Conservation (phyloP, 2,888 invertebrate genomes). For the Stenodema calcarata region DNA sequence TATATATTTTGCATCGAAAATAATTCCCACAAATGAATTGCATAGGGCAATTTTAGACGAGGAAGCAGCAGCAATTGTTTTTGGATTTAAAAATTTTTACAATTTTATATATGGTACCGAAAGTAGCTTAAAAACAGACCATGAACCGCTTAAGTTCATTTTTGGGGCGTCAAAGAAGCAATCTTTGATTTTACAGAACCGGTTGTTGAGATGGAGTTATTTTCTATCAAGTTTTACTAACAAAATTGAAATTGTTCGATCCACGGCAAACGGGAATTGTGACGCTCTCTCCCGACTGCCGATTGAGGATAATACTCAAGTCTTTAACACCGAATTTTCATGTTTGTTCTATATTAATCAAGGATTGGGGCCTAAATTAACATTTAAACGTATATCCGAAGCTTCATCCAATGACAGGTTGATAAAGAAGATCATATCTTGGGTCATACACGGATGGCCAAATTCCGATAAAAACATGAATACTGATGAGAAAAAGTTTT, state of each 20-base stretch:
- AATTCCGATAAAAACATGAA: background rate
- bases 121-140: slow-evolving; percentile 13
- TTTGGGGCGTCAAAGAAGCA: background rate
- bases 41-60: no score
- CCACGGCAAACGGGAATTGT: slow-evolving; percentile 2
- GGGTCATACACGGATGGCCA: background rate
- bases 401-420: background rate
- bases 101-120: background rate
- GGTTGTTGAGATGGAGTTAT: slow-evolving; percentile 1
- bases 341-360: background rate
- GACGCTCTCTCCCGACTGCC: slow-evolving; percentile 18
- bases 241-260: background rate
- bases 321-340: no score
- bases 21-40: slow-evolving; percentile 13
- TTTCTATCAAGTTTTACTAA: background rate
- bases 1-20: slow-evolving; percentile 10
- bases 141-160: slow-evolving; percentile 12
- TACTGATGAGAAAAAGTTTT: background rate
- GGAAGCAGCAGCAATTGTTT: no score
- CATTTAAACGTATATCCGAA: background rate
- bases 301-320: background rate
- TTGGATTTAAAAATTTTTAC: background rate
- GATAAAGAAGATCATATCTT: background rate
- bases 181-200: slow-evolving; percentile 3
- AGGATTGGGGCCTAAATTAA: background rate